Base-by-base conservation (phyloP, 2,888 invertebrate genomes). In the Creontiades dilutus region DNA sequence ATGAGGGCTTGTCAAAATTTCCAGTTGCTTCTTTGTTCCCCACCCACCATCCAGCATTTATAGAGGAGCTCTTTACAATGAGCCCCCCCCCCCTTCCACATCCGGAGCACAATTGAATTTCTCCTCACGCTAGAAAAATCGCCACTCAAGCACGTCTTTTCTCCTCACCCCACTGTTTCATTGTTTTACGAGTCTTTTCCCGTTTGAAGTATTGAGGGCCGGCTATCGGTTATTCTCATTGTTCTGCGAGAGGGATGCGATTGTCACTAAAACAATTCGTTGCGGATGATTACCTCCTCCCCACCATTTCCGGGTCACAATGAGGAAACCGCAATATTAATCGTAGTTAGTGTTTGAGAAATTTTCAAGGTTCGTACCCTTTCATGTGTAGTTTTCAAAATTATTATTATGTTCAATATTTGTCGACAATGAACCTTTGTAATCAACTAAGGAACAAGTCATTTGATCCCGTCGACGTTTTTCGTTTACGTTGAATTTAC, bases 91-190 rank as follows among this genome's bases (percentile, higher is more conserved):
- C n/a, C 14, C n/a, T n/a, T 61, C n/a, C n/a, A 2, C 19, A 19
- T 19, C n/a, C n/a, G 9, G n/a, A 61, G 61, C n/a, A 61, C 61
- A 61, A 61, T 61, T 61, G 61, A 19, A 61, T 61, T 61, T 61
- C 61, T 9, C n/a, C 61, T 61, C 61, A 61, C 61, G 61, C 19
- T 61, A n/a, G 61, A 61, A 61, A 61, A 61, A 61, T 61, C 61
- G 61, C n/a, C 19, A 61, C 61, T 61, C 61, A 19, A 9, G 61
- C 61, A 61, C 61, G 61, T 61, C 61, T 61, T n/a, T 19, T 19
- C 61, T 61, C 9, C 61, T 61, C 61, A 61, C 1, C 61, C 61
- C n/a, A 61, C 61, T 61, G 61, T 19, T 52, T 61, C 61, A 61
- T 61, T 61, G 61, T 61, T 61, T 2, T 2, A 61, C 61, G 61